Base-by-base conservation (phyloP, 2,888 invertebrate species). In the Leptinotarsa peninsularis region DNA sequence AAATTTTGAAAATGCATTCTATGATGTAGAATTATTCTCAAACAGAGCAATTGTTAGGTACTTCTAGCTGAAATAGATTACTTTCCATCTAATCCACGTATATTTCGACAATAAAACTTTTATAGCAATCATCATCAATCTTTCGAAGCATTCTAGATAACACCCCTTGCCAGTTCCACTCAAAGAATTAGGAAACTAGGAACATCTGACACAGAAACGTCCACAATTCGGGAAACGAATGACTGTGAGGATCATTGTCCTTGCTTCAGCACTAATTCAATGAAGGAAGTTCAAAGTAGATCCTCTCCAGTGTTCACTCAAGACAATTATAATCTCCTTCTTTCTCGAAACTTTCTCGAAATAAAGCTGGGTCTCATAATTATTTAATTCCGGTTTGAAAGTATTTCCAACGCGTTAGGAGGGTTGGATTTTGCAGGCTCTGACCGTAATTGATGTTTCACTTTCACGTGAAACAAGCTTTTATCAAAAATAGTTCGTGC, bases 241-340 rank as follows among this genome's bases (percentile, higher is more conserved):
- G 54, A n/a, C 54, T 54, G 18, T 18, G 1, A 54, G 54, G 7
- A 54, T 54, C 54, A 54, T 54, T 54, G 18, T 54, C 54, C 54
- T 14, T 54, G 54, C 18, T 18, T 0, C 0, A 13, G 54, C 54
- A 2, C 18, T 54, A 18, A 54, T 54, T 54, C n/a, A 54, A 54
- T 54, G 54, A 13, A 54, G 54, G 54, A 54, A 54, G 3, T 54
- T 54, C 18, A 54, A 54, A 54, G 54, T 18, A 54, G 18, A 54
- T 54, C 54, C 18, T 54, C 18, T 18, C n/a, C 54, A 18, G 54
- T 54, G 54, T 54, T 54, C 18, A 18, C 18, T 18, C 54, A 54
- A 54, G 54, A 54, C 54, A 54, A 54, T 54, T 54, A 54, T 54
- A 54, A 54, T 54, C 18, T 18, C 13, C 13, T 54, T 54, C 54